Evolutionary conservation across 2,888 invertebrate genomes (phyloP), one percentile per base, ranked within the genome.

Genomic region (Yponomeuta evonymella): DNA sequence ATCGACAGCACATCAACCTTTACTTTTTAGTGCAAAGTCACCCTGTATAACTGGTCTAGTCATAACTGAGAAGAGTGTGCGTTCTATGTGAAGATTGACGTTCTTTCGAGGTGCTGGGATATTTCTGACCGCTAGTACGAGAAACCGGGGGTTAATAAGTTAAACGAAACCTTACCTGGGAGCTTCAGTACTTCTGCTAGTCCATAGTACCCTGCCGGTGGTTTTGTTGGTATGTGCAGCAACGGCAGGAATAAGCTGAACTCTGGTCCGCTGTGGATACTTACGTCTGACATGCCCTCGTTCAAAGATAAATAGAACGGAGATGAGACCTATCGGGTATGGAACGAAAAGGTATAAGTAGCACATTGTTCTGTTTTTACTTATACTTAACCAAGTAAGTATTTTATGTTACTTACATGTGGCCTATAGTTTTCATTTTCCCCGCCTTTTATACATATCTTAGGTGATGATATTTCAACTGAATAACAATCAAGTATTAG

Each of bases 381-480:
- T 5, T 1, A 8, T 43, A 29, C 4, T 63, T 10, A n/a, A 63
- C 29, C 23, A 23, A 15, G 62, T 15, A 9, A 15, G 15, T 62
- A 62, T n/a, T 62, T 23, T 15, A n/a, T 15, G n/a, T 15, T n/a
- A 64, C 67, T 70, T 30, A 95, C 94, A 76, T 93, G 91, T 0
- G 96, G 96, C 62, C 94, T 92, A 79, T 90, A 96, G 63, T 86
- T 85, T 81, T 95, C 95, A 73, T 93, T 93, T 29, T 86, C 85
- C 62, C 94, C 94, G 70, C 89, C 88, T 78, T 95, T 93, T 9
- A 93, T 77, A 67, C 85, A 85, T 70, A 95, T 93, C 82, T 94
- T 94, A 8, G 96, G 95, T 72, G 94, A 94, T 29, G 94, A 90
- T 30, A 97, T 89, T 85, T 96, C 95, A 64, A 96, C 95, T 94